Percentiles rank a stretch among this genome's conserved stretches.
Evolutionary conservation across 2,797 vertebrate species (phyloP).

Genomic region (Cetoscarus ocellatus): DNA sequence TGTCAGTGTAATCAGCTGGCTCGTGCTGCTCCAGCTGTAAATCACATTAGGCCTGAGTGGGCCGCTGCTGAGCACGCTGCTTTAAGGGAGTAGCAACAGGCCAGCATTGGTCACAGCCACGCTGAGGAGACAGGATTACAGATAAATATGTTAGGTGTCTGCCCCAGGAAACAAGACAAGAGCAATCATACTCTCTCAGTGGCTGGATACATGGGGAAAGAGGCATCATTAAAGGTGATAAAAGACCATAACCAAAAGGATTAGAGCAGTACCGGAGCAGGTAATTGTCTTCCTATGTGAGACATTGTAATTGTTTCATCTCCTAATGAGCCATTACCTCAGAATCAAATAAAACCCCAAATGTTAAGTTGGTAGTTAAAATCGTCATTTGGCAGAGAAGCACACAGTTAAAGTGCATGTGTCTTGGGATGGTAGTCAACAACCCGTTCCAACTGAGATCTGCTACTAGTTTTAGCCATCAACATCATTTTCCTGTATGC

Average conservation of each 20-base stretch:
- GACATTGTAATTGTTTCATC: slow-evolving; percentile 69
- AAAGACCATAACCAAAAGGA: slow-evolving; percentile 72
- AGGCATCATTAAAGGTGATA: slow-evolving; percentile 75
- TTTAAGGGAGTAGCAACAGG: slow-evolving; percentile 67
- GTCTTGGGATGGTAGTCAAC: not conserved
- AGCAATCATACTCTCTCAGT: slow-evolving; percentile 64
- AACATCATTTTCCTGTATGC: too few species aligned
- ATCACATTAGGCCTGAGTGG: slow-evolving; percentile 78
- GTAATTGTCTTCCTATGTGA: slow-evolving; percentile 68
- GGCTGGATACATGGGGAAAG: slow-evolving; percentile 59
- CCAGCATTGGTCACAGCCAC: slow-evolving; percentile 79
- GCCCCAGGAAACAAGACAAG: slow-evolving; percentile 73
- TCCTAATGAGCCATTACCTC: slow-evolving; percentile 70
- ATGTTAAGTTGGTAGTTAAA: slow-evolving; percentile 25
- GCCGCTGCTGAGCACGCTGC: slow-evolving; percentile 70
- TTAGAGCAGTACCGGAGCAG: slow-evolving; percentile 73
- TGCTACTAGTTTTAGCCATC: too few species aligned
- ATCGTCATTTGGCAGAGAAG: slow-evolving; percentile 31
- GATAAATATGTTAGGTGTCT: slow-evolving; percentile 81
- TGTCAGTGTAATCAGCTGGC: slow-evolving; percentile 77
- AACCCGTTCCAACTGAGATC: too few species aligned
- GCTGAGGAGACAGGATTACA: slow-evolving; percentile 77
- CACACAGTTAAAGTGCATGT: slow-evolving; percentile 5
- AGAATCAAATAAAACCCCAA: slow-evolving; percentile 57
- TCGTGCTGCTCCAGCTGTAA: slow-evolving; percentile 68